Conservation (phyloP, 2,888 invertebrate genomes). For the Antheraea yamamai region DNA sequence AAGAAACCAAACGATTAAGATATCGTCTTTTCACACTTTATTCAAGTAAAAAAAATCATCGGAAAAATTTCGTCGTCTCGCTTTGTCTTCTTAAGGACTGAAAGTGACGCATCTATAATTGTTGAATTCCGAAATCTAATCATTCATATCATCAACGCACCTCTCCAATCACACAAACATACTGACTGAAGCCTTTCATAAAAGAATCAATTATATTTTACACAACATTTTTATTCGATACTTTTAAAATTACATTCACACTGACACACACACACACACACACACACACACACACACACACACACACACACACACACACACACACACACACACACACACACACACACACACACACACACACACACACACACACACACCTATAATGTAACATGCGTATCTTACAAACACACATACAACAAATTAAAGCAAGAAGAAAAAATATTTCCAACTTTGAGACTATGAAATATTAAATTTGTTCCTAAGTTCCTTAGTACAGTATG, state of each 20-base stretch:
- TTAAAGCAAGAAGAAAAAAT: constrained; percentile 77
- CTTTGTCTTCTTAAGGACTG: neutral
- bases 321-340: constrained; percentile 43
- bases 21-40: neutral
- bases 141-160: neutral
- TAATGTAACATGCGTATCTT: constrained; percentile 26
- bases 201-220: neutral
- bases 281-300: constrained; percentile 37
- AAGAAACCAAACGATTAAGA: too few relatives aligned
- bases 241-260: neutral
- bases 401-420: constrained; percentile 51
- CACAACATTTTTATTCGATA: constrained; percentile 16
- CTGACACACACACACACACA: constrained; percentile 31
- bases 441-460: constrained; percentile 69
- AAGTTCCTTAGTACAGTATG: constrained; percentile 59
- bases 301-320: constrained; percentile 30
- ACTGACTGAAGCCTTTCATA: neutral
- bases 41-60: neutral
- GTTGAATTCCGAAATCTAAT: neutral
- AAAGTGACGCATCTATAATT: neutral
- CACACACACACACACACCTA: constrained; percentile 30
- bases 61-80: neutral
- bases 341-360: constrained; percentile 37
- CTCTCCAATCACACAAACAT: neutral
- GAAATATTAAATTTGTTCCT: constrained; percentile 76